Percentiles rank a stretch among this genome's conserved stretches.
These are phyloP conservation scores for Orgyia antiqua DNA, from an alignment of 2,888 invertebrate genomes.

Conservation along the genomic window DNA sequence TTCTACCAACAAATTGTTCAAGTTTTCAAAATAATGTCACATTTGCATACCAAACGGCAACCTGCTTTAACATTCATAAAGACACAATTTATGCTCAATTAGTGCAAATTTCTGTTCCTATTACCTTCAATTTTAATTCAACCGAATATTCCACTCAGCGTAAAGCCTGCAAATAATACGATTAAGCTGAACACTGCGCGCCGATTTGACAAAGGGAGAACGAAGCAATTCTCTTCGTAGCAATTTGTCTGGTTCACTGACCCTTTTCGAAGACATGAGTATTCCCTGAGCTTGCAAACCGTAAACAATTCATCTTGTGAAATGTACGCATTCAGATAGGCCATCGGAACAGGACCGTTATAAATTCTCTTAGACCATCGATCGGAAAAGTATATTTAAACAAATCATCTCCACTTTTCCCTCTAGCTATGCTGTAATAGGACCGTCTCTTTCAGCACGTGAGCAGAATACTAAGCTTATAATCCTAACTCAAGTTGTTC, in stretches of 20 bases:
- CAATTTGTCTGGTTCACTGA: conserved; percentile 63
- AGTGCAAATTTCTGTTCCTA: conserved; percentile 34
- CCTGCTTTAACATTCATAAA: conserved; percentile 39
- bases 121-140: conserved; percentile 39
- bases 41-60: conserved; percentile 40
- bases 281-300: conserved; percentile 33
- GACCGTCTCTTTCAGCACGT: conserved; percentile 45
- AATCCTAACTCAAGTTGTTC: conserved; percentile 39
- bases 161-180: conserved; percentile 53
- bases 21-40: conserved; percentile 33
- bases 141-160: conserved; percentile 38
- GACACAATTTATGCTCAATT: conserved; percentile 43
- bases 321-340: conserved; percentile 41
- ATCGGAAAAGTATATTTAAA: conserved; percentile 44
- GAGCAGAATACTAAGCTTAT: conserved; percentile 47
- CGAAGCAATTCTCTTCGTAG: conserved; percentile 38
- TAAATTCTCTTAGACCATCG: conserved; percentile 44
- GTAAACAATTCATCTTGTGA: conserved; percentile 56
- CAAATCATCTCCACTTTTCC: conserved; percentile 43
- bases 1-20: conserved; percentile 32
- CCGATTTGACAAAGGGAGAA: conserved; percentile 46
- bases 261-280: conserved; percentile 44
- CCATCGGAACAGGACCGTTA: conserved; percentile 36
- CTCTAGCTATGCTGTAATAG: conserved; percentile 37
- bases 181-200: conserved; percentile 45